Evolutionary conservation across 2,888 invertebrate species (phyloP), one percentile per base, ranked within the genome.

Genomic region (Pinctada fucata): DNA sequence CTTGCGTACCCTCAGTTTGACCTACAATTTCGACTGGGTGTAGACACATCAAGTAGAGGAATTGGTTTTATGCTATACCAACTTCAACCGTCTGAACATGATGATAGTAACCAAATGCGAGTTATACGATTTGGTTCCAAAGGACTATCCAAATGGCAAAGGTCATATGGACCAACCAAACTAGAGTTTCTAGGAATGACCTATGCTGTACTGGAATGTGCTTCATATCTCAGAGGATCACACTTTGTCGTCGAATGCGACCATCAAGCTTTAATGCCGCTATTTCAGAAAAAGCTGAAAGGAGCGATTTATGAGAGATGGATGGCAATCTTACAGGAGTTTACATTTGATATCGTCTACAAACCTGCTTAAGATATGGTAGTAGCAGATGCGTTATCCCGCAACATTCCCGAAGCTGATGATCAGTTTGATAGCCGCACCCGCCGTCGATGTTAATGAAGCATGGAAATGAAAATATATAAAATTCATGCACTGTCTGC

Each of bases 31-130:
- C 64, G 80, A 1, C 58, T 83, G 31, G 4, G 16, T 10, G 13
- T 65, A 3, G 13, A 65, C 65, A 65, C 65, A 16, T 65, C 65
- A n/a, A 65, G 58, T 16, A n/a, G 77, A 31, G 85, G 85, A 2
- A 82, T 82, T 51, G 83, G 82, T 2, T 85, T 77, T 49, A 83
- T 85, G 82, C 64, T 83, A 2, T 82, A 83, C 51, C 83, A 83
- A 47, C 58, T 79, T 45, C 79, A 81, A 52, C 69, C 64, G 16
- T 67, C 79, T 65, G 77, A 4, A 65, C n/a, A 68, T n/a, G 16
- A 64, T 49, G 47, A 6, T 8, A n/a, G 67, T 2, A 58, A 16
- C 2, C 16, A 66, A 13, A 64, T 70, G 8, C 78, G 82, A 49
- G 77, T 83, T 8, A 69, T 78, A n/a, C 49, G 75, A 1, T 78